A percentile compares a stretch with the other conserved stretches of the same genome.
Evolutionary conservation across 2,113 vertebrate species (phyloP).

Genomic region (Calidris pugnax): DNA sequence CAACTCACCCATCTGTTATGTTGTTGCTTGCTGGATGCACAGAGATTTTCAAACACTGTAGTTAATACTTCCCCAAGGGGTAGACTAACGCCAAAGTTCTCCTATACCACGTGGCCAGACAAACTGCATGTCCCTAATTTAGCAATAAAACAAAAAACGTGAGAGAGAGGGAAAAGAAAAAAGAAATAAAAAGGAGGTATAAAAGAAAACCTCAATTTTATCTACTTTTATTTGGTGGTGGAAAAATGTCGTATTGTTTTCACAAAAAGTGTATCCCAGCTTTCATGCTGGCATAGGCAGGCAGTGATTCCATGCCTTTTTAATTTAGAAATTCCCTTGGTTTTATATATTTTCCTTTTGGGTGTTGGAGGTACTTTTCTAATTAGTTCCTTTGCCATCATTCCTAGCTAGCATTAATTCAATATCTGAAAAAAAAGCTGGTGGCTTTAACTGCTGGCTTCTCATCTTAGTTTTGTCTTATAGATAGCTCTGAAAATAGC

Average conservation of each 20-base stretch:
- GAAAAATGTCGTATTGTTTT: accelerated
- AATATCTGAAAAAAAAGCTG: accelerated
- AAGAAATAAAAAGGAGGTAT: accelerated
- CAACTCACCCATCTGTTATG: conserved; percentile 4
- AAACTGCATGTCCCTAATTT: background rate
- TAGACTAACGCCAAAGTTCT: background rate
- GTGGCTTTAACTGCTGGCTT: background rate
- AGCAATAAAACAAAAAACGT: background rate
- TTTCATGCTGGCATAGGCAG: background rate
- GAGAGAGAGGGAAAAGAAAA: accelerated
- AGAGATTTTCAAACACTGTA: background rate
- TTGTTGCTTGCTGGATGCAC: background rate
- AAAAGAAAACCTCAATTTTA: background rate
- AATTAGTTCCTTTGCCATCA: background rate
- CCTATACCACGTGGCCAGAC: background rate
- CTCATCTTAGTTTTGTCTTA: background rate
- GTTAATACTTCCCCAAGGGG: background rate
- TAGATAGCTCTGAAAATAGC: background rate
- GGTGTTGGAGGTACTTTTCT: background rate
- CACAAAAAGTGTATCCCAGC: background rate
- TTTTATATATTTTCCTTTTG: background rate
- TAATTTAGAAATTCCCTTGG: background rate
- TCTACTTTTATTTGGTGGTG: background rate
- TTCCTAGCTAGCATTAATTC: background rate
- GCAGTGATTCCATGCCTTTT: background rate